Evolutionary conservation across 1,140 invertebrate species (phyloP).

Genomic region (Marisa cornuarietis): DNA sequence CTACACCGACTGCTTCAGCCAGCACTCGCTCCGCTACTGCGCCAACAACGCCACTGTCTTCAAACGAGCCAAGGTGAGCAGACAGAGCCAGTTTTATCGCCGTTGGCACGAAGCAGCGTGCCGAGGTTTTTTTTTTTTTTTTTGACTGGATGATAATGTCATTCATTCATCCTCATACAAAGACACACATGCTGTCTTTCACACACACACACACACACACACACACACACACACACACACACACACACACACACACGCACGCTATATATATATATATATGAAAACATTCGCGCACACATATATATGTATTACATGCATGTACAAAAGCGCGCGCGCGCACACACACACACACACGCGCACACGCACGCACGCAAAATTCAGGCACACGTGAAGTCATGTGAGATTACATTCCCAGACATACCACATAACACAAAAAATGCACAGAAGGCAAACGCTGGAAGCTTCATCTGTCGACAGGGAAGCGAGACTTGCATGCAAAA

Average conservation of each 20-base stretch:
- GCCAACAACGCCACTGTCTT: conserved; percentile 23
- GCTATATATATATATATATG: too few relatives aligned
- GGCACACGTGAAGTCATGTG: not conserved
- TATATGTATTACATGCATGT: too few relatives aligned
- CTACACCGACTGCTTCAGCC: conserved; percentile 16
- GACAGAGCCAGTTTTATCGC: not conserved
- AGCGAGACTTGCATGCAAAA: too few relatives aligned
- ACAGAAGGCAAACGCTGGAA: too few relatives aligned
- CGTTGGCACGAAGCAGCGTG: not conserved
- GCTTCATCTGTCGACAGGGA: too few relatives aligned
- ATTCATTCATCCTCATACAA: not conserved
- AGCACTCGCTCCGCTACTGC: not conserved
- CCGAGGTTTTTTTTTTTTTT: not conserved
- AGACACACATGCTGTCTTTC: not conserved
- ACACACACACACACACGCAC: too few relatives aligned
- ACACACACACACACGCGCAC: not conserved
- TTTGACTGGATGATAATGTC: not conserved
- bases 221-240: not conserved
- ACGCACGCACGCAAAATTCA: not conserved
- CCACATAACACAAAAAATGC: too few relatives aligned
- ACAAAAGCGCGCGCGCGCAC: too few relatives aligned
- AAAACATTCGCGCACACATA: too few relatives aligned
- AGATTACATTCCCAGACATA: not conserved
- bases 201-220: not conserved
- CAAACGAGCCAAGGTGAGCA: conserved; percentile 12